These are phyloP conservation scores for Pedetes capensis DNA, from an alignment of 2,113 vertebrate genomes.

Conservation along the genomic window DNA sequence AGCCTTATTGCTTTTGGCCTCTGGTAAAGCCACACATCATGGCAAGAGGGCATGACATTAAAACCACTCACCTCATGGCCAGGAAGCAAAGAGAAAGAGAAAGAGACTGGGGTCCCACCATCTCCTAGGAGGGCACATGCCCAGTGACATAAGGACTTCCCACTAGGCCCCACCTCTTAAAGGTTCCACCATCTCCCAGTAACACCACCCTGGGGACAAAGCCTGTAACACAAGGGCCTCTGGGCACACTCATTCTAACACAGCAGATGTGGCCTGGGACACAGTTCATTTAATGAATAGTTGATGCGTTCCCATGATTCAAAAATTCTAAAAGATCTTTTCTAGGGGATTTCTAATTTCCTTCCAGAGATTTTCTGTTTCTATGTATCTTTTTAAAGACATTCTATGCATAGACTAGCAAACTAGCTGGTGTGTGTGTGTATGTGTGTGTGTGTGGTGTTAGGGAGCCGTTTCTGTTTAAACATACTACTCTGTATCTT, in stretches of 20 bases:
- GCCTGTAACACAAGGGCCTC: neutral
- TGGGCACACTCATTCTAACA: neutral
- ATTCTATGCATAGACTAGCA: neutral
- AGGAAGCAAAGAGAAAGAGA: neutral
- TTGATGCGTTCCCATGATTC: neutral
- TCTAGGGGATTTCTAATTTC: neutral
- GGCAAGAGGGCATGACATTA: neutral
- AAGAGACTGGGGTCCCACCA: neutral
- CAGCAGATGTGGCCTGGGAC: neutral
- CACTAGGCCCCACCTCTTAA: too few relatives aligned
- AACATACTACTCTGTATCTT: neutral
- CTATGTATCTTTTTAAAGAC: neutral
- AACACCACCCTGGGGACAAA: neutral
- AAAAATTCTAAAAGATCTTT: neutral
- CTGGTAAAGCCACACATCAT: neutral
- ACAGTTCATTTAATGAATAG: neutral
- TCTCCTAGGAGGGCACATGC: too few relatives aligned
- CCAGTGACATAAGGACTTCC: too few relatives aligned
- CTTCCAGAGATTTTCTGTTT: neutral
- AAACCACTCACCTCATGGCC: neutral
- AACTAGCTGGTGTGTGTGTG: neutral
- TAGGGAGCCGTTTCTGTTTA: neutral
- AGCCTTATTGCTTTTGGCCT: neutral
- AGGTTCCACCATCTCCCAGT: neutral
- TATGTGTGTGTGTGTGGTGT: too few relatives aligned